Evolutionary conservation across 1,140 invertebrate species (phyloP), one percentile per base, ranked within the genome.

Genomic region (Ceratoteleas bidentatus): DNA sequence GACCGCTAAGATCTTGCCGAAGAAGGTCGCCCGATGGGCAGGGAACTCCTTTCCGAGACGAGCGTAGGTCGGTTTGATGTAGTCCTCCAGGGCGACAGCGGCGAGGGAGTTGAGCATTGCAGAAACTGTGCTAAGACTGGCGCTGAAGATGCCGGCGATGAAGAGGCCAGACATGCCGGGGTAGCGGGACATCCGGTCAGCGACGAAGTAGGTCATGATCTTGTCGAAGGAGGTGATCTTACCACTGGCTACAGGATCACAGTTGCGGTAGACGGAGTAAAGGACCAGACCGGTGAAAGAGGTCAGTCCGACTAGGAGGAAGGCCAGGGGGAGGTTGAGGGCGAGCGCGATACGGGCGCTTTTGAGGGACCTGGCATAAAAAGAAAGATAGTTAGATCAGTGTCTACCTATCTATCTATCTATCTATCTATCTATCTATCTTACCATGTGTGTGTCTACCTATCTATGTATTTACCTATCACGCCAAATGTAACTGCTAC

Each of bases 21-120:
- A 76, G 7, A 87, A 53, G 0, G 85, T 70, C 13, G 91, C 87
- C 66, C 91, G 93, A 73, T 93, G 91, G 0, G 85, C 83, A 0
- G 86, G 70, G 15, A 90, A 87, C n/a, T 84, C 62, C n/a, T 74
- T 16, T 0, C 83, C 84, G 6, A 84, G 43, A 32, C 40, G 66
- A 0, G 24, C 32, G 36, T 85, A 90, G 2, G 86, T 0, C 0
- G 89, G 90, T 76, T 95, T 94, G 0, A 96, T 89, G 85, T 96
- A 97, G 91, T 98, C 97, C 84, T 97, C 95, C 36, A 97, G 91
- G 0, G 96, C 96, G 5, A 98, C 95, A 0, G 96, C 96, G 3
- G 97, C 95, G 9, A 98, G 89, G 0, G 96, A 96, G 88, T 98
- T 98, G 38, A 97, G 91, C 65, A 95, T 93, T 0, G 97, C 96